Evolutionary conservation across 2,888 invertebrate genomes (phyloP), one percentile per base, ranked within the genome.

Genomic region (Drosophila lutescens): DNA sequence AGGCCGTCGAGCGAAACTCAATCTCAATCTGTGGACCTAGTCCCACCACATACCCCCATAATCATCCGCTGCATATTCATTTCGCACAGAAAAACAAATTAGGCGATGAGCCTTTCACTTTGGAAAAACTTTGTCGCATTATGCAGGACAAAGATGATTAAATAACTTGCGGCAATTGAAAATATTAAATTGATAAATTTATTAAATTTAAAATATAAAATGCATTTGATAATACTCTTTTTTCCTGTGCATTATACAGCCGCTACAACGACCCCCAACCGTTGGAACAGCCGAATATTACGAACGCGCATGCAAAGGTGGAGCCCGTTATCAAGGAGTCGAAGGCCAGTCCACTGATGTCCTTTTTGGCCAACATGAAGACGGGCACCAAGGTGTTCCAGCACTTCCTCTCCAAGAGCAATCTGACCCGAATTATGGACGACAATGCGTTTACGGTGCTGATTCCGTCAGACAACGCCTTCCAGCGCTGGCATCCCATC

Each of bases 401-500:
- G 83, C 94, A 94, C 89, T 94, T 94, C 86, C 91, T 94, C 72
- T 93, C 93, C 34, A 93, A 94, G 86, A 94, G 94, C 74, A 94
- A 94, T 90, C 93, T 94, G 51, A 94, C 94, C 49, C 93, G 93
- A 83, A 92, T 94, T 76, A 93, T 93, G 88, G 93, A 94, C 86
- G 91, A 92, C 70, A 90, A 93, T 78, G 93, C 94, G 77, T 95
- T 94, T 86, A 95, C 94, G 36, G 94, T 94, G 13, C 93, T 95
- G 72, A 93, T 95, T 74, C 95, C 95, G 57, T 94, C 94, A 60
- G 94, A 95, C 89, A 93, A 94, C 89, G 95, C 95, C 66, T 95
- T 95, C 88, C 94, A 94, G 87, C 92, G 94, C 73, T 95, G 94
- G 94, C 94, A 95, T 90, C 95, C 95, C 60, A 95, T 95, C 79